These are phyloP conservation scores for Neolamprologus falcicula DNA, from an alignment of 2,113 vertebrate species.

Conservation along the genomic window DNA sequence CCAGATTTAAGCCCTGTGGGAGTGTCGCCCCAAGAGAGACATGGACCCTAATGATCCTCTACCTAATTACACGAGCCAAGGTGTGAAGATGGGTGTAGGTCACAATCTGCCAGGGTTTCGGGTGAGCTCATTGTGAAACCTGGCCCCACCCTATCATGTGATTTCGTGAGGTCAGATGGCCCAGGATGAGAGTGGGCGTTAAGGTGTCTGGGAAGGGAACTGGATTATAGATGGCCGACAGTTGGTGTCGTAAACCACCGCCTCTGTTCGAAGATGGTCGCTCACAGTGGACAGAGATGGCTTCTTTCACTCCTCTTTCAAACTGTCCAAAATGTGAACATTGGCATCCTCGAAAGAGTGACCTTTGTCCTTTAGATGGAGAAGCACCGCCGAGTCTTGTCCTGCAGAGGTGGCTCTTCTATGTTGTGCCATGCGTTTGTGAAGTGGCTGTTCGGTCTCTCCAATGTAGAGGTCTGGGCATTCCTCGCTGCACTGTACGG, in stretches of 20 bases:
- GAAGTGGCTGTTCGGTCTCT: background rate
- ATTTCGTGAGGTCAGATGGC: background rate
- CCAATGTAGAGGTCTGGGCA: background rate
- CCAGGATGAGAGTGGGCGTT: background rate
- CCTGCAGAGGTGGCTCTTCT: rapidly evolving
- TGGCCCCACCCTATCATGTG: rapidly evolving
- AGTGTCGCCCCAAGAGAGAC: background rate
- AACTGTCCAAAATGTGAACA: background rate
- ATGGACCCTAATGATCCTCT: background rate
- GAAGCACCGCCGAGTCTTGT: background rate
- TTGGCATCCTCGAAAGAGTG: background rate
- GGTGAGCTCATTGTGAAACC: background rate
- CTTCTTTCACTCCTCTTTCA: background rate
- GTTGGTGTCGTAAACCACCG: background rate
- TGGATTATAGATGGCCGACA: background rate
- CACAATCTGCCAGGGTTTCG: background rate
- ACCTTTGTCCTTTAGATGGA: background rate
- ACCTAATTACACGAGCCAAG: background rate
- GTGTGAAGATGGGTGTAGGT: background rate
- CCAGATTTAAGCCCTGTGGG: background rate
- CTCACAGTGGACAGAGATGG: background rate
- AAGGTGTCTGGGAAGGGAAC: background rate
- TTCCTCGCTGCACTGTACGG: background rate
- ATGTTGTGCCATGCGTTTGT: background rate
- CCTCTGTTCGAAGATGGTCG: background rate